These are phyloP conservation scores for Tachyglossus aculeatus DNA, from an alignment of 2,797 vertebrate genomes.

Conservation along the genomic window DNA sequence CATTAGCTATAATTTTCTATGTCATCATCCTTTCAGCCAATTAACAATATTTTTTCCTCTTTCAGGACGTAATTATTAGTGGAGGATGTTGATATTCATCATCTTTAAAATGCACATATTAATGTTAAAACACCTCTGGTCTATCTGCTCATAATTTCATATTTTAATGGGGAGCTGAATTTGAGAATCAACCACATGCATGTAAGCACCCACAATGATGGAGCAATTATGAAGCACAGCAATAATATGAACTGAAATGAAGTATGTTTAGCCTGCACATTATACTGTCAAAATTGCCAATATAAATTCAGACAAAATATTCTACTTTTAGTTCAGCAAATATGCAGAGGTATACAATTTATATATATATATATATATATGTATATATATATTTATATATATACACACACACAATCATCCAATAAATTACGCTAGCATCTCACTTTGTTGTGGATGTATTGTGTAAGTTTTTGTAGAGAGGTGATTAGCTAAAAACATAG, in stretches of 20 bases:
- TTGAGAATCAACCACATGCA: conserved; percentile 35
- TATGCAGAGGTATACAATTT: neutral
- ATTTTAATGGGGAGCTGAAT: conserved; percentile 51
- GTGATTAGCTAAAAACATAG: too few relatives aligned
- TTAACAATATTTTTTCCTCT: conserved; percentile 54
- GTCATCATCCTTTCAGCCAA: conserved; percentile 53
- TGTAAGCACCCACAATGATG: neutral
- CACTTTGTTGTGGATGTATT: too few relatives aligned
- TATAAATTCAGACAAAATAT: neutral
- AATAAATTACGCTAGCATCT: too few relatives aligned
- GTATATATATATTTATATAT: neutral
- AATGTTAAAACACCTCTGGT: conserved; percentile 59
- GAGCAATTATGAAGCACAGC: neutral
- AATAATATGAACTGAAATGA: neutral
- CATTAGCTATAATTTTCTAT: conserved; percentile 68
- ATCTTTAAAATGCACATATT: conserved; percentile 65
- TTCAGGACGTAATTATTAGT: conserved; percentile 50
- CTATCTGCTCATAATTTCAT: conserved; percentile 52
- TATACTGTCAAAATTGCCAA: neutral
- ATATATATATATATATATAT: neutral
- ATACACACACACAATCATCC: neutral
- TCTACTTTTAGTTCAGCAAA: too few relatives aligned
- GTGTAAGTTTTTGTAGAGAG: too few relatives aligned
- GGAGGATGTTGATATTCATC: conserved; percentile 59
- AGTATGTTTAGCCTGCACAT: neutral